Evolutionary conservation across 2,113 vertebrate species (phyloP), one percentile per base, ranked within the genome.

Genomic region (Theristicus caerulescens): DNA sequence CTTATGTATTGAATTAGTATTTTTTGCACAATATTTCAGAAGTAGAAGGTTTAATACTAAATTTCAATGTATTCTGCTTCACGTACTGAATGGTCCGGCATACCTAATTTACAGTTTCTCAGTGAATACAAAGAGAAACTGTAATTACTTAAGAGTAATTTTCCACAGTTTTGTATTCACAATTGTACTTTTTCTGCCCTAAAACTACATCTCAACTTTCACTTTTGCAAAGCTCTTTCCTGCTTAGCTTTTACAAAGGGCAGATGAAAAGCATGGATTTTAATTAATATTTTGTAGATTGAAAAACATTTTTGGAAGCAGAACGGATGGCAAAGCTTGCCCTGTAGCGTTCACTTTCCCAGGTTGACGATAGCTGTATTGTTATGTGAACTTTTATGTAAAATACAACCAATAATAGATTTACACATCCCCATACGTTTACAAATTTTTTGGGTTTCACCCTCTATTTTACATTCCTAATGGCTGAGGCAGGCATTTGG

Each of bases 31-130:
- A 51, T 47, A 38, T 58, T 83, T 81, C 44, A 65, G 71, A 34
- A 93, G 57, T 10, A 52, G 34, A 17, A 57, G 20, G 9, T 54
- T 54, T 47, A 85, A 62, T 65, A 46, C 20, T 34, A 26, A 47
- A 19, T 36, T 18, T 14, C 36, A 31, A 1, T 5, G 9, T 5
- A 2, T 20, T 57, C 58, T 82, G 78, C 61, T 85, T 91, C 9
- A 3, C 21, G 4, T 22, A 12, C 17, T n/a, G 36, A 47, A 47
- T 7, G 32, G 38, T 27, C 26, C 0, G 0, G 55, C 0, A 0
- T 17, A 64, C 16, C 36, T 16, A 12, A 26, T 11, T 47, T 32
- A 51, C 4, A 1, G 24, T 22, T 80, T 73, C 55, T 70, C 34
- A 46, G 34, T 17, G 26, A 93, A 71, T 17, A 54, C 13, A 55